A percentile compares a stretch with the other conserved stretches of the same genome.
These are phyloP conservation scores for Anthopleura sola DNA, from an alignment of 64 coral and sea anemone species.

Conservation along the genomic window DNA sequence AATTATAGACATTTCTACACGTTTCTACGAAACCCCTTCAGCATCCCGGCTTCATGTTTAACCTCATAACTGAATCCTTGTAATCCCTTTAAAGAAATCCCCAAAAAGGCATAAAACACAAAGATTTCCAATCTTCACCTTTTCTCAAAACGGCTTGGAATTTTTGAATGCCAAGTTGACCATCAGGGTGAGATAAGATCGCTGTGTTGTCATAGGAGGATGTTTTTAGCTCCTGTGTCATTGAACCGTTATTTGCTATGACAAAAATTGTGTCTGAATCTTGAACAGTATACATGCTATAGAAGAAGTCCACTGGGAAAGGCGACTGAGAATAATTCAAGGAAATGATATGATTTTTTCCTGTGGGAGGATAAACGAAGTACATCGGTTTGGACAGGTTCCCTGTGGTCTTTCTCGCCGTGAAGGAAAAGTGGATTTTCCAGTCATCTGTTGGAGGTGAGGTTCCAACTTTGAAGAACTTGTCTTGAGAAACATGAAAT, in stretches of 20 bases:
- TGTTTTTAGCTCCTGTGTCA: not conserved
- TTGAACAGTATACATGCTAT: not conserved
- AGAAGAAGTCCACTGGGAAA: not conserved
- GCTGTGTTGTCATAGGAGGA: not conserved
- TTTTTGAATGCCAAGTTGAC: not conserved
- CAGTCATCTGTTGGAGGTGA: conserved; percentile 6
- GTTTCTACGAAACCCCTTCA: too few relatives aligned
- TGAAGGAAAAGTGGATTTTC: not conserved
- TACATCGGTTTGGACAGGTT: not conserved
- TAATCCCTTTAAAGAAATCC: too few relatives aligned
- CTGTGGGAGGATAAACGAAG: not conserved
- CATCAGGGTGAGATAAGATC: not conserved
- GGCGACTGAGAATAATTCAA: not conserved
- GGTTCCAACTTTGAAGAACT: not conserved
- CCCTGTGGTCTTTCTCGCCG: not conserved
- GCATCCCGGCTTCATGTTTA: too few relatives aligned
- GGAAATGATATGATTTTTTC: not conserved
- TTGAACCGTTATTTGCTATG: not conserved
- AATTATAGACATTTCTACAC: too few relatives aligned
- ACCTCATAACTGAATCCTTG: too few relatives aligned
- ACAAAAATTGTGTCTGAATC: not conserved
- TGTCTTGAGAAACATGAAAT: not conserved
- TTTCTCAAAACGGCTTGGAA: not conserved
- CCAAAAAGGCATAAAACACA: too few relatives aligned
- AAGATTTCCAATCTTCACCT: not conserved